Base-by-base conservation (phyloP, 1,140 invertebrate species). In the Pentalonia nigronervosa region DNA sequence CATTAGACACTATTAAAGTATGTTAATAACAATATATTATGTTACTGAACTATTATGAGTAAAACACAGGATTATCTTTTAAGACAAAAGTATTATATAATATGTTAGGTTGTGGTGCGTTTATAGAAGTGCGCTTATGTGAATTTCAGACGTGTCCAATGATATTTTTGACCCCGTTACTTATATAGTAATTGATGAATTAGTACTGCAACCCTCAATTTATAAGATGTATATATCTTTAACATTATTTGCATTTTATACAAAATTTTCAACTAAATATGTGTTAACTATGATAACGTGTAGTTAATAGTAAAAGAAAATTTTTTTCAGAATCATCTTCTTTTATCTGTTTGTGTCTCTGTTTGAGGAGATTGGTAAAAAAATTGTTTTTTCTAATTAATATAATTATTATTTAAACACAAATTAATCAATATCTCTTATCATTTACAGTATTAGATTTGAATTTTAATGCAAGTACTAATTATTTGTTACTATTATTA, bases 1-100 rank as follows among this genome's bases (percentile, higher is more conserved):
- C 99, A 21, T 96, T 99, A 94, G 99, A 98, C 95, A 98, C 97
- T 6, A 97, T 98, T 93, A 98, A 98, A 96, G 97, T 98, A 95
- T 95, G 95, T 94, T 36, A 17, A 83, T 1, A 30, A 81, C 1
- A 83, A 50, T 83, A 0, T 4, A 83, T 83, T 92, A 1, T 50
- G n/a, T 84, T 36, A 34, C 53, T 30, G 14, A 87, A 47, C 30
- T 87, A 47, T 86, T 83, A 25, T 86, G 41, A 47, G 0, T 86
- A 45, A 25, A 41, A 23, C 6, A 83, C 2, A 83, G 7, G 9
- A 45, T 41, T 11, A 41, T 41, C 8, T 21, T 41, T 36, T n/a
- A n/a, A n/a, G 50, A 23, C 6, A 36, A 36, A 8, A 83, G n/a
- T n/a, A 76, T 76, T 67, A 30, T 30, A 67, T 67, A 67, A n/a